Conservation (phyloP, 2,888 invertebrate genomes). For the Plemyria rubiginata region DNA sequence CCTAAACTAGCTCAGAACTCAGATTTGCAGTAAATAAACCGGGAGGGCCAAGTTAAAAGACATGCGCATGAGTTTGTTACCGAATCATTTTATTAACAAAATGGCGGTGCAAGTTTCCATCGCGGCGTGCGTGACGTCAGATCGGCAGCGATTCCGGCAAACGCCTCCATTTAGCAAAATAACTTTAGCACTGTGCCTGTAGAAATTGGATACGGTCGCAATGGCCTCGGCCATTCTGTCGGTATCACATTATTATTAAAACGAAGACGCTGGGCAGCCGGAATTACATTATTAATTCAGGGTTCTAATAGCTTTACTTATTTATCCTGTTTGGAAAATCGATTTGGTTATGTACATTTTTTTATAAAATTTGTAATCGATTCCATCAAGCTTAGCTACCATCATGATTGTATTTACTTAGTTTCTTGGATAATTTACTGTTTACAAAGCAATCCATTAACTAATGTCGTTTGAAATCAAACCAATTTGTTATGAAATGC, state of each 20-base stretch:
- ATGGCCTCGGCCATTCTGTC: constrained; percentile 27
- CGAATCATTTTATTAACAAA: constrained; percentile 62
- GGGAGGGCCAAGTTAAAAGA: constrained; percentile 13
- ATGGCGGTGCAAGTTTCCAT: constrained; percentile 69
- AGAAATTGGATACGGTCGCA: constrained; percentile 56
- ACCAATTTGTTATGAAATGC: neutral
- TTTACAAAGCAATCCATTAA: neutral
- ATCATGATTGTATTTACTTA: neutral
- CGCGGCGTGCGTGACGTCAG: constrained; percentile 59
- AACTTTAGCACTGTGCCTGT: constrained; percentile 34
- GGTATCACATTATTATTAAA: constrained; percentile 19
- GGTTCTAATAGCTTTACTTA: constrained; percentile 3
- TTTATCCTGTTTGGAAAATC: neutral
- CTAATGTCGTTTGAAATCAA: neutral
- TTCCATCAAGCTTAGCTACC: neutral
- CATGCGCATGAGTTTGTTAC: constrained; percentile 36
- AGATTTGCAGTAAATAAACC: neutral
- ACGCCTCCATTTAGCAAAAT: constrained; percentile 46
- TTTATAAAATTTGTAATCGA: neutral
- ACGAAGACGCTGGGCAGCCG: constrained; percentile 17
- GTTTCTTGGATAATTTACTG: neutral
- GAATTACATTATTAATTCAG: constrained; percentile 15
- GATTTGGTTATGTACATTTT: neutral
- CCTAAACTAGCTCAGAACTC: neutral
- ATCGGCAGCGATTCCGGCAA: constrained; percentile 42